These are phyloP conservation scores for Hipparchia sbordonii DNA, from an alignment of 2,888 invertebrate species.

Conservation along the genomic window DNA sequence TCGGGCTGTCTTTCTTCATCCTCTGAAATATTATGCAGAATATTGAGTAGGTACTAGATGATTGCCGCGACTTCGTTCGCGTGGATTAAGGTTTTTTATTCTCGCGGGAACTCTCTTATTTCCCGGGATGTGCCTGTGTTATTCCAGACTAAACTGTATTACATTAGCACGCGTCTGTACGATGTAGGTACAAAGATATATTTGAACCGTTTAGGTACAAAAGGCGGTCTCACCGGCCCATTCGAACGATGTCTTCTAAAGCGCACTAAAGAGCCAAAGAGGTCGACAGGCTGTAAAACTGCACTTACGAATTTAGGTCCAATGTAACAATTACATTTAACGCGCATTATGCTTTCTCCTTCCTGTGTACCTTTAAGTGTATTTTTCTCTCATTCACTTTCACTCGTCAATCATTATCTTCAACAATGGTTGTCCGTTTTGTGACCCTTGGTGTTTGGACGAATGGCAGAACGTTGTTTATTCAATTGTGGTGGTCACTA, in stretches of 20 bases:
- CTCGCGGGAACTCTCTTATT: too few species aligned
- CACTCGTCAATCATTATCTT: conserved; percentile 27
- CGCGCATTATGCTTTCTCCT: conserved; percentile 25
- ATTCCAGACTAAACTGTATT: too few species aligned
- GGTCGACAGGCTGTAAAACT: conserved; percentile 10
- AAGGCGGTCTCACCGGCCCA: background rate
- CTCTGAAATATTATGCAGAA: too few species aligned
- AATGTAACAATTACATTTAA: conserved; percentile 17
- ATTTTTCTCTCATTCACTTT: conserved; percentile 34
- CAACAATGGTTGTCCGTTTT: conserved; percentile 25
- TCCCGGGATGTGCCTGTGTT: too few species aligned
- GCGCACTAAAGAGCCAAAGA: background rate
- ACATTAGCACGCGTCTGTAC: too few species aligned
- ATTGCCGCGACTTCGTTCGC: too few species aligned
- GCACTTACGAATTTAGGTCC: background rate
- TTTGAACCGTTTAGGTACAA: background rate
- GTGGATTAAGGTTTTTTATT: too few species aligned
- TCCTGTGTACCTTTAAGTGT: conserved; percentile 22
- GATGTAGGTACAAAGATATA: too few species aligned
- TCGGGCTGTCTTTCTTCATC: too few species aligned
- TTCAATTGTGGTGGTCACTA: background rate
- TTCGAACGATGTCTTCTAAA: background rate
- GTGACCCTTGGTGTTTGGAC: conserved; percentile 12
- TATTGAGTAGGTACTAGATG: too few species aligned
- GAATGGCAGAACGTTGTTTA: conserved; percentile 12